A percentile compares a stretch with the other conserved stretches of the same genome.
Conservation (phyloP, 2,888 invertebrate species). For the Cerastis leucographa region DNA sequence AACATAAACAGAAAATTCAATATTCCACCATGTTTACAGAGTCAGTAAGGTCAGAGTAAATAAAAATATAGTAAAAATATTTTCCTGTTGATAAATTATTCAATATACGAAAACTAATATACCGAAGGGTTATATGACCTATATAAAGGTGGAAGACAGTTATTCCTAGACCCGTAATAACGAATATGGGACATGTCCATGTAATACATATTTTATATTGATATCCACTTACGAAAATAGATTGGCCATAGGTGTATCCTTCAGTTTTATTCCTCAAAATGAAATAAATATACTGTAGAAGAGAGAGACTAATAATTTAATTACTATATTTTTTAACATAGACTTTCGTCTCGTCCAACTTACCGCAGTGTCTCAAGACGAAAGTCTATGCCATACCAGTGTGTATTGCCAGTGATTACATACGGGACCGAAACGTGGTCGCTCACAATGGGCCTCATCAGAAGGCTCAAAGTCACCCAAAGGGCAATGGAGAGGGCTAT, state of each 20-base stretch:
- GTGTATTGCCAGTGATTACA: too few relatives aligned
- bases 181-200: constrained; percentile 26
- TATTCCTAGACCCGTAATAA: constrained; percentile 57
- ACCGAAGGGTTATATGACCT: constrained; percentile 55
- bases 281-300: constrained; percentile 1
- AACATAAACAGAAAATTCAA: not conserved
- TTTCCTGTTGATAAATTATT: constrained; percentile 30
- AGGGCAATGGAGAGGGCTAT: too few relatives aligned
- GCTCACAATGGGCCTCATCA: too few relatives aligned
- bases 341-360: too few relatives aligned
- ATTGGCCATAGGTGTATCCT: constrained; percentile 6
- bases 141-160: constrained; percentile 45
- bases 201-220: constrained; percentile 52
- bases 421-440: too few relatives aligned
- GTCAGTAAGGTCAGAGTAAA: constrained; percentile 1
- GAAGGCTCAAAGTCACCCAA: too few relatives aligned
- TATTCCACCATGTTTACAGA: not conserved
- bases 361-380: too few relatives aligned
- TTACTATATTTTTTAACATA: not conserved
- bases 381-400: too few relatives aligned
- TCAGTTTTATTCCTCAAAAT: constrained; percentile 17
- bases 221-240: constrained; percentile 57
- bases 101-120: constrained; percentile 45
- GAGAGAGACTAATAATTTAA: not conserved
- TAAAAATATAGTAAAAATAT: constrained; percentile 35